phyloP scores from a whole-genome alignment of 2,113 vertebrate species.

The Empidonax alnorum region DNA sequence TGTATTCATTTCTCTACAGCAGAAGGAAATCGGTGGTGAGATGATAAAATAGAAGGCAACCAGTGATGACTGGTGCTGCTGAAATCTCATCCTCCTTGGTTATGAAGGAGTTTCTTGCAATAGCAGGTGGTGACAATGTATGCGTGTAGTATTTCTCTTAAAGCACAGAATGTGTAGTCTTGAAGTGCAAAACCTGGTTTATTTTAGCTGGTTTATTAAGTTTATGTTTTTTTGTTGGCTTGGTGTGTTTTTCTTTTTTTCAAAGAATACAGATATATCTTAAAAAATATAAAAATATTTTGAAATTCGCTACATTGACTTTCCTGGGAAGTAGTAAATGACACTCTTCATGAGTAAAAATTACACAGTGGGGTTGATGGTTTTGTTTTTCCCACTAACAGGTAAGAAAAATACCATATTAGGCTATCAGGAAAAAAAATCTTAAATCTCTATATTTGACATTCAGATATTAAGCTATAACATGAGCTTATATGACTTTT shows the following conservation, averaged over 20 bases:
- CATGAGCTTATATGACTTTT: background rate
- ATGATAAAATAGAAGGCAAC: background rate
- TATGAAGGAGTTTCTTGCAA: background rate
- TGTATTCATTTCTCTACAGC: background rate
- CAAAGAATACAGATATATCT: background rate
- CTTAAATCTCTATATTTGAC: background rate
- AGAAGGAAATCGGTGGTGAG: background rate
- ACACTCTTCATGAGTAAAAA: background rate
- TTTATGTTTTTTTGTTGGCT: background rate
- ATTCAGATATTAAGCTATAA: background rate
- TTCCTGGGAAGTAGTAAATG: background rate
- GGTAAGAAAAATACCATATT: background rate
- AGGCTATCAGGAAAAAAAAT: background rate
- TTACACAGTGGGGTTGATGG: background rate
- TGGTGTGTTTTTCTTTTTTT: background rate
- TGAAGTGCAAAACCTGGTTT: background rate
- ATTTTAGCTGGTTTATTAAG: background rate
- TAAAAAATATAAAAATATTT: background rate
- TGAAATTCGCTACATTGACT: background rate
- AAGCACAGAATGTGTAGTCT: background rate
- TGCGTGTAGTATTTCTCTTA: background rate
- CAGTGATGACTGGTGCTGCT: background rate
- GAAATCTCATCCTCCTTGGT: background rate
- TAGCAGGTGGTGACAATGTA: background rate
- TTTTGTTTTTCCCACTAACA: background rate